Conservation (phyloP, 2,797 vertebrate species). For the Lutjanus argentimaculatus region DNA sequence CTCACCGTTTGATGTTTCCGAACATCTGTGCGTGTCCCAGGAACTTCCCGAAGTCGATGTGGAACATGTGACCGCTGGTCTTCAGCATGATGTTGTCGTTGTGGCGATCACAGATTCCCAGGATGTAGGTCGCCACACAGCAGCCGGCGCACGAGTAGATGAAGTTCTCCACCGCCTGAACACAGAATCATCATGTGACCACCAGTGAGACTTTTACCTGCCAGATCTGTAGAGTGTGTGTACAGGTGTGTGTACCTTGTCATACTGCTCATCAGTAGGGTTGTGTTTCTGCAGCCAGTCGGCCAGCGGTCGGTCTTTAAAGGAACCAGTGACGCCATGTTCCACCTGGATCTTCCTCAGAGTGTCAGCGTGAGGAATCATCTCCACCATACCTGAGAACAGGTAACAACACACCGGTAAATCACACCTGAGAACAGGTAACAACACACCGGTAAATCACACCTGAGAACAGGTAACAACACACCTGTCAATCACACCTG, state of each 20-base stretch:
- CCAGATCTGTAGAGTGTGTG: neutral
- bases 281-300: constrained; percentile 99
- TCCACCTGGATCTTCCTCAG: constrained; percentile 98
- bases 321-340: constrained; percentile 96
- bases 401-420: constrained; percentile 5
- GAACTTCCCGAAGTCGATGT: constrained; percentile 98
- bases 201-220: neutral
- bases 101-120: constrained; percentile 98
- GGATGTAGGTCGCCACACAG: constrained; percentile 96
- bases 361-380: constrained; percentile 97
- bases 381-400: constrained; percentile 95
- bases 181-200: neutral
- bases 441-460: constrained; percentile 4
- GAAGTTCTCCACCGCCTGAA: constrained; percentile 97
- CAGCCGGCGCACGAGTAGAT: constrained; percentile 98
- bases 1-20: constrained; percentile 96
- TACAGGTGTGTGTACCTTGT: constrained; percentile 87
- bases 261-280: constrained; percentile 93
- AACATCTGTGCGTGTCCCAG: constrained; percentile 99
- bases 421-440: constrained; percentile 79
- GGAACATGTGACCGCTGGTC: constrained; percentile 98
- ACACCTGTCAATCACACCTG: no score
- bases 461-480: neutral
- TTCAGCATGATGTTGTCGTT: constrained; percentile 99
- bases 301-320: constrained; percentile 94